phyloP scores from a whole-genome alignment of 2,113 vertebrate species.

The Cepphus grylle region DNA sequence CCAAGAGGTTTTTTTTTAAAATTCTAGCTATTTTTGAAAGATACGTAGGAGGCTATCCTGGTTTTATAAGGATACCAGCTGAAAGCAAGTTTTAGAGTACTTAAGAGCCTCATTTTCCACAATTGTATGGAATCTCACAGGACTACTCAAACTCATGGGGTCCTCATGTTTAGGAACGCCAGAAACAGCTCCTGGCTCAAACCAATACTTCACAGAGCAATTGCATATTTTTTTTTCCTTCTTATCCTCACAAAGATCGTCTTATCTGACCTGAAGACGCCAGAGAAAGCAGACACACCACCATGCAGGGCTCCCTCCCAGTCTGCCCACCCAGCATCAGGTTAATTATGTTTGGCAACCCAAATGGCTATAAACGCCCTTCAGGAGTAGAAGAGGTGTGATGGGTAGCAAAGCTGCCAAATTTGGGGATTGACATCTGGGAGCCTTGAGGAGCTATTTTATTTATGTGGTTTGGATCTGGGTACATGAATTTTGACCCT shows the following conservation, averaged over 20 bases:
- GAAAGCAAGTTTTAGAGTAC: background rate
- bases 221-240: background rate
- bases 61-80: background rate
- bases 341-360: background rate
- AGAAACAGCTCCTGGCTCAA: background rate
- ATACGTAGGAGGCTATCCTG: background rate
- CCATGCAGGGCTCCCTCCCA: background rate
- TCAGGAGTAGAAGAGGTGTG: background rate
- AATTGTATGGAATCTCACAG: background rate
- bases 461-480: background rate
- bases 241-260: background rate
- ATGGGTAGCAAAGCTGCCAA: background rate
- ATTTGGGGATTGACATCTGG: background rate
- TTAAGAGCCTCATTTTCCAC: background rate
- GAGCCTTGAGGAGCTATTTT: background rate
- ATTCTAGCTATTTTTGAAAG: background rate
- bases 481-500: background rate
- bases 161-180: background rate
- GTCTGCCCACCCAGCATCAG: background rate
- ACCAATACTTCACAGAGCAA: background rate
- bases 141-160: background rate
- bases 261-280: background rate
- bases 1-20: background rate
- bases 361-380: background rate
- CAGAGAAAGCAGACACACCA: background rate